phyloP scores from a whole-genome alignment of 2,797 vertebrate species.

The Chelon auratus region DNA sequence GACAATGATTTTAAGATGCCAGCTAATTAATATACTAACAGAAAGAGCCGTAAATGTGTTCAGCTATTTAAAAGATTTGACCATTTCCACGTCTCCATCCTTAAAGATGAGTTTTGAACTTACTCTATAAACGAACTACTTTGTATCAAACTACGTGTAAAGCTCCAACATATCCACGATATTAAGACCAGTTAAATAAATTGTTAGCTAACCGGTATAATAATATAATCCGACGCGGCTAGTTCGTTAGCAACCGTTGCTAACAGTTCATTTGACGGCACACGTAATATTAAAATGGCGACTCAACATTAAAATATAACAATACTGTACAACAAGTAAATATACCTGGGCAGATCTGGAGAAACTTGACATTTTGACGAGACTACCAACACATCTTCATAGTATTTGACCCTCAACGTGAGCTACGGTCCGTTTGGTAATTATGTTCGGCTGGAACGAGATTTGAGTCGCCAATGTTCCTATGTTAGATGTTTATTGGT shows the following conservation, averaged over 20 bases:
- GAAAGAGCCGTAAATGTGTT: background rate
- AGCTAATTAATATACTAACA: background rate
- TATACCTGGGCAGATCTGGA: slow-evolving; percentile 87
- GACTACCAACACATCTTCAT: slow-evolving; percentile 40
- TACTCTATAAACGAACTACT: background rate
- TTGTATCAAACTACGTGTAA: no score
- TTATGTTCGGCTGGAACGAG: slow-evolving; percentile 46
- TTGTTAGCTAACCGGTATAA: background rate
- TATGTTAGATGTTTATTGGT: accelerated
- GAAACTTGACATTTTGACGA: slow-evolving; percentile 84
- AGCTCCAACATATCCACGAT: no score
- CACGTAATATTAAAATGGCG: accelerated
- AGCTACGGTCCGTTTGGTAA: slow-evolving; percentile 3
- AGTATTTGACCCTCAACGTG: slow-evolving; percentile 77
- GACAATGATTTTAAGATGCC: no score
- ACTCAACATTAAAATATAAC: background rate
- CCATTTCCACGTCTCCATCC: background rate
- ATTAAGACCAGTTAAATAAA: background rate
- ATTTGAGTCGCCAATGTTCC: background rate
- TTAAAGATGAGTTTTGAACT: background rate
- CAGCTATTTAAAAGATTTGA: background rate
- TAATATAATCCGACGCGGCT: background rate
- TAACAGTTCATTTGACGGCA: background rate
- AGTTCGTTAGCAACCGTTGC: background rate
- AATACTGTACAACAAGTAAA: background rate